phyloP scores from a whole-genome alignment of 2,797 vertebrate species.

The Limnodromus scolopaceus region DNA sequence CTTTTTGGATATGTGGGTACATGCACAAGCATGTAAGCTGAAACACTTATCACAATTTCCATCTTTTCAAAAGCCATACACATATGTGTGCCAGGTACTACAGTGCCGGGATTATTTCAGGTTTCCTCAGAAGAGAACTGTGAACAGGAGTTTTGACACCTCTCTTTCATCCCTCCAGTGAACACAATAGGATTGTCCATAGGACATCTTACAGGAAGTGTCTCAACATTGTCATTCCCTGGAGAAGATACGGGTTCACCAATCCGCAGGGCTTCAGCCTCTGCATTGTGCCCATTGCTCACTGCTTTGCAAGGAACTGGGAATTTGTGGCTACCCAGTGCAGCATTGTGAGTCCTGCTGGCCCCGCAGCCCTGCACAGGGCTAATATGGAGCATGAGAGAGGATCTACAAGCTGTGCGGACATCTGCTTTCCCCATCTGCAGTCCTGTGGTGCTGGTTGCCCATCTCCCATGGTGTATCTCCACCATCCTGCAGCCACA shows the following conservation, averaged over 20 bases:
- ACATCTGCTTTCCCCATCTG: not conserved
- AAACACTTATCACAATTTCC: not conserved
- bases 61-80: fast-evolving
- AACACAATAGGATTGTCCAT: not conserved
- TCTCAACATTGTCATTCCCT: not conserved
- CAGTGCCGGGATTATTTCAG: not conserved
- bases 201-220: not conserved
- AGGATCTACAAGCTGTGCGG: not conserved
- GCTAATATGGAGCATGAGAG: not conserved
- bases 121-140: not conserved
- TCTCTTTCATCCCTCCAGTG: not conserved
- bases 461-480: fast-evolving
- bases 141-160: not conserved
- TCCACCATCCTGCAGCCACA: not conserved
- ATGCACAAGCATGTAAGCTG: not conserved
- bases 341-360: fast-evolving
- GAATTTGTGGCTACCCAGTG: not conserved
- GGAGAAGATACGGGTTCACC: not conserved
- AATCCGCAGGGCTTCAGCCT: not conserved
- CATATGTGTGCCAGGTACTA: not conserved
- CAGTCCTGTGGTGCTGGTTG: not conserved
- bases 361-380: not conserved
- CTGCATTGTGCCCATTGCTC: not conserved
- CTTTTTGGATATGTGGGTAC: not conserved
- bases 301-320: not conserved